Evolutionary conservation across 2,888 invertebrate species (phyloP).

Genomic region (Oscheius onirici): DNA sequence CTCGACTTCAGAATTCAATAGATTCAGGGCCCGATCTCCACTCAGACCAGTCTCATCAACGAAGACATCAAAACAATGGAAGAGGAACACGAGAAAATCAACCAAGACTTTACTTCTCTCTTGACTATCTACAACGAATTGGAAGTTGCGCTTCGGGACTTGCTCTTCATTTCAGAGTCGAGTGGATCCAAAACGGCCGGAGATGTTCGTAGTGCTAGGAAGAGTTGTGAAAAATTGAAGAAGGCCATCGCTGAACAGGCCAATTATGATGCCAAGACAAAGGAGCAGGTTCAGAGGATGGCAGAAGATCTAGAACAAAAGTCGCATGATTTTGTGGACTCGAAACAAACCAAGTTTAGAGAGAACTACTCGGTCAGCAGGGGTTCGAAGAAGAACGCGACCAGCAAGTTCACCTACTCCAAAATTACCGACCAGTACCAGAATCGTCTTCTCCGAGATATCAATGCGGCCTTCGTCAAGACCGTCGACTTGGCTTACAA

Average conservation of each 20-base stretch:
- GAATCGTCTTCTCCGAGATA: background rate
- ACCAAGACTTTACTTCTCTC: background rate
- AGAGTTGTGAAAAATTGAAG: background rate
- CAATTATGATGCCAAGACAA: background rate
- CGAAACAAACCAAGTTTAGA: background rate
- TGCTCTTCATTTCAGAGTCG: background rate
- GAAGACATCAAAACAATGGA: background rate
- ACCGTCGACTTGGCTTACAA: conserved; percentile 3
- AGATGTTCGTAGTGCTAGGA: background rate
- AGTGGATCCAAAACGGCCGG: background rate
- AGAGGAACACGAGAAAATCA: background rate
- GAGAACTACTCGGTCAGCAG: background rate
- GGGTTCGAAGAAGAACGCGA: background rate
- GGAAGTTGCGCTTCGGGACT: background rate
- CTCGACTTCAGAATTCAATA: background rate
- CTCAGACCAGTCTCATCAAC: background rate
- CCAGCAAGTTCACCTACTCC: background rate
- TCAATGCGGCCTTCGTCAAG: background rate
- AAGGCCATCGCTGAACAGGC: background rate
- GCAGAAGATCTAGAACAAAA: background rate
- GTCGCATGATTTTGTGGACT: background rate
- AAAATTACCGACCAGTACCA: background rate
- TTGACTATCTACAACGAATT: background rate
- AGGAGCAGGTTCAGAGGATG: background rate
- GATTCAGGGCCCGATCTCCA: background rate